Base-by-base conservation (phyloP, 2,888 invertebrate species). In the Ganaspis brasiliensis region DNA sequence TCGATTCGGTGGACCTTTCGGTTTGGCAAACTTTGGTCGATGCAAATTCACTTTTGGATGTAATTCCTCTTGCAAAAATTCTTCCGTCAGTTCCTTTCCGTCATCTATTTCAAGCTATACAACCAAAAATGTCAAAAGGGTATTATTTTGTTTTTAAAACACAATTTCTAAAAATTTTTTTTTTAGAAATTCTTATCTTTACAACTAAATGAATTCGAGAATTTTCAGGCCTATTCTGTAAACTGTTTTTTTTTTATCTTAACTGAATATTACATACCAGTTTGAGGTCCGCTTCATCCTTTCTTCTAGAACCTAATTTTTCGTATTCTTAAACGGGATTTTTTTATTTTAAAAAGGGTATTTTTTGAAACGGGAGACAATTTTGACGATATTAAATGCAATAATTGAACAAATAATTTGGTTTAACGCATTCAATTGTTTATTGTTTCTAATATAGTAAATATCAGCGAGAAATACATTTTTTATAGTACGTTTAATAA, bases 1-100 rank as follows among this genome's bases (percentile, higher is more conserved):
- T 86, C 98, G 93, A 89, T 96, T 96, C 5, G 97, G 97, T 52
- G 99, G 99, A 9, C 98, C 98, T 92, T 98, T 98, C 0, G 99
- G 99, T 92, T 98, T 98, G 79, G 97, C 97, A 93, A 99, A 99
- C 86, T 98, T 97, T 19, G 97, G 97, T 84, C 96, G 94, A 90
- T 97, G 96, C 56, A 97, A 93, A 90, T 95, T 96, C 87, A 96
- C 95, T 91, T 97, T 97, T 0, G 99, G 99, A 92, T 99, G 98
- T 76, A 99, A 94, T 92, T 98, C 98, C 86, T 98, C 98, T 89
- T 97, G 95, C 14, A 99, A 92, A 92, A 94, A 98, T 85, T 96
- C 96, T 91, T 98, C 97, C 0, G 97, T 97, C 81, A 99, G 92
- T 91, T 99, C 98, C 83, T 95, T 95, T 9, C 97, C 97, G 83